A percentile compares a stretch with the other conserved stretches of the same genome.
These are phyloP conservation scores for Anguilla rostrata DNA, from an alignment of 2,113 vertebrate species.

Conservation along the genomic window DNA sequence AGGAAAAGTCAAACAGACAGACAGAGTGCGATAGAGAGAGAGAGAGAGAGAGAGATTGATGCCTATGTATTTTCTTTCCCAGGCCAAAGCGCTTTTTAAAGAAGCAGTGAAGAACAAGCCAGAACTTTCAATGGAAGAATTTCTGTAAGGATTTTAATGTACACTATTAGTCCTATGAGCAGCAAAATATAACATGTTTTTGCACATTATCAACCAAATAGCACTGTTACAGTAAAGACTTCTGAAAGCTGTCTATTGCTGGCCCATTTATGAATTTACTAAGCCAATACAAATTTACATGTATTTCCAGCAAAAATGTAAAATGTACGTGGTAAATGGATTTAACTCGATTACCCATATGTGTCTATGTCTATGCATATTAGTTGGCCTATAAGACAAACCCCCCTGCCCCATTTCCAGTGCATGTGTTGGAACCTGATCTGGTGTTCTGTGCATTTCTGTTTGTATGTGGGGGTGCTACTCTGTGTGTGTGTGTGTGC, in stretches of 20 bases:
- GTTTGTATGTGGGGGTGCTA: neutral
- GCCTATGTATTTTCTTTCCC: constrained; percentile 20
- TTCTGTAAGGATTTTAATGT: constrained; percentile 57
- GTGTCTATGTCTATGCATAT: too few relatives aligned
- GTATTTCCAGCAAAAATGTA: neutral
- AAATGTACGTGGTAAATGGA: too few relatives aligned
- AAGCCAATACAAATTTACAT: neutral
- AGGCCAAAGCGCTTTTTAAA: constrained; percentile 69
- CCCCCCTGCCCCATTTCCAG: too few relatives aligned
- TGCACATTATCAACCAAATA: neutral
- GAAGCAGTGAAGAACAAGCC: constrained; percentile 29
- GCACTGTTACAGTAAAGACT: neutral
- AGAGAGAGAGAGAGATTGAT: too few relatives aligned
- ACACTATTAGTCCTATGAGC: neutral
- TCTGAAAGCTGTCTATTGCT: neutral
- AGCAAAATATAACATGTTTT: neutral
- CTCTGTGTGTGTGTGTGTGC: neutral
- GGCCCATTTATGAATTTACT: neutral
- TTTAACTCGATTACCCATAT: too few relatives aligned
- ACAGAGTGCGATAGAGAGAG: too few relatives aligned
- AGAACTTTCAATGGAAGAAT: constrained; percentile 38
- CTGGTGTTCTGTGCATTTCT: too few relatives aligned
- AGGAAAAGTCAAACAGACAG: neutral
- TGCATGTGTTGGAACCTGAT: too few relatives aligned
- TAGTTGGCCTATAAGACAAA: too few relatives aligned